phyloP scores from a whole-genome alignment of 1,140 invertebrate species.

The Tribolium madens region DNA sequence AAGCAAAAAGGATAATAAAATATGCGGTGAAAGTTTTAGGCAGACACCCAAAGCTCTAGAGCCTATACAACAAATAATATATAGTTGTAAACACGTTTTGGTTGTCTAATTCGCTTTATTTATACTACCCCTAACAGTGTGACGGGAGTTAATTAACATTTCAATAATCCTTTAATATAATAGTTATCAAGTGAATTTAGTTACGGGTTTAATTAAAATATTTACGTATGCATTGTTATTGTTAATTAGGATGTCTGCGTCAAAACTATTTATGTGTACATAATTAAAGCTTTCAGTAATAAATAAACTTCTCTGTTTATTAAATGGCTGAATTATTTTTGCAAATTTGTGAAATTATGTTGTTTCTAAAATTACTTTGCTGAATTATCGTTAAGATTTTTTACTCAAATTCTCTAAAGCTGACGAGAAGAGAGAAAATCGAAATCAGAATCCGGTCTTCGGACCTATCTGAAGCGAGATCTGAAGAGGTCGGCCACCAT shows the following conservation, averaged over 20 bases:
- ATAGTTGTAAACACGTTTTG: neutral
- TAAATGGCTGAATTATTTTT: too few species aligned
- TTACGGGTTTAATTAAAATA: neutral
- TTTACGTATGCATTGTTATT: neutral
- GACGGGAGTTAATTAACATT: neutral
- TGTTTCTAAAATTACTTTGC: neutral
- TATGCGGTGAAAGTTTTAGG: neutral
- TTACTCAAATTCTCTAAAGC: neutral
- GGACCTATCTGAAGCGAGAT: neutral
- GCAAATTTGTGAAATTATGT: too few species aligned
- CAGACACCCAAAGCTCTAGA: neutral
- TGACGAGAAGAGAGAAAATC: neutral
- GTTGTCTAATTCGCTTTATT: neutral
- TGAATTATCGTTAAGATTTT: neutral
- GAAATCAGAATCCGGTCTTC: neutral
- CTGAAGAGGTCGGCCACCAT: neutral
- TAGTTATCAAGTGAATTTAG: neutral
- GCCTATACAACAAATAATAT: neutral
- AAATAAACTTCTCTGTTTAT: too few species aligned
- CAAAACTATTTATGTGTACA: neutral
- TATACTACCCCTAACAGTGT: neutral
- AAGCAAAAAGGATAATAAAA: neutral
- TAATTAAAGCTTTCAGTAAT: neutral
- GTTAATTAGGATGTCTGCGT: neutral
- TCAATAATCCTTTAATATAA: neutral